Conservation (phyloP, 2,113 vertebrate genomes). For the Lagopus muta region DNA sequence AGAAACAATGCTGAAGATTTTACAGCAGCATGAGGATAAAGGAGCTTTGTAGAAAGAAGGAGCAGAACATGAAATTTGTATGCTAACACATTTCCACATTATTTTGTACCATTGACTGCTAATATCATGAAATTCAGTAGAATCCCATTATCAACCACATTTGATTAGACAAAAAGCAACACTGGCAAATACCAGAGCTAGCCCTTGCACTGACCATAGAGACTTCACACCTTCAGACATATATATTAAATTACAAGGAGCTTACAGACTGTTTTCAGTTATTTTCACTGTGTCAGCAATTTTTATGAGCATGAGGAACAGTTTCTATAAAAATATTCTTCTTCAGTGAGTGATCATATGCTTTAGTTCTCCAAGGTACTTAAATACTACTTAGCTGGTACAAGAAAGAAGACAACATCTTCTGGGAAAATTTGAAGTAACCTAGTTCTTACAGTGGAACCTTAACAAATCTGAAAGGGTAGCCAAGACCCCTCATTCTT, state of each 20-base stretch:
- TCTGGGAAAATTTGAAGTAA: constrained; percentile 59
- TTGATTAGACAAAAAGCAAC: neutral
- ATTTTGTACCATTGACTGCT: neutral
- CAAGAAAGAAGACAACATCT: constrained; percentile 19
- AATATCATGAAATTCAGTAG: neutral
- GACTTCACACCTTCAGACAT: neutral
- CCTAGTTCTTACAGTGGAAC: constrained; percentile 37
- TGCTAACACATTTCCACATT: neutral
- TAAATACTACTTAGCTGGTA: neutral
- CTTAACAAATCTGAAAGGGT: constrained; percentile 16
- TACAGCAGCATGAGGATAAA: neutral
- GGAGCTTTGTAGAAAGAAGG: neutral
- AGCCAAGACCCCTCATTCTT: constrained; percentile 40
- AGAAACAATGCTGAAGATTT: neutral
- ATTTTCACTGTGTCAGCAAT: neutral
- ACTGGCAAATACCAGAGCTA: neutral
- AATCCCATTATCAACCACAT: neutral
- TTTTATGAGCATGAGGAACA: neutral
- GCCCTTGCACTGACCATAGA: neutral
- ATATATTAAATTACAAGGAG: neutral
- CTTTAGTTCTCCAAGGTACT: neutral
- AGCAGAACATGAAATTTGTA: neutral
- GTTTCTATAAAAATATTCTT: neutral
- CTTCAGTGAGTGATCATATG: neutral
- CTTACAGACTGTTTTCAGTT: neutral